Evolutionary conservation across 2,113 vertebrate genomes (phyloP).

Genomic region (Bos indicus): DNA sequence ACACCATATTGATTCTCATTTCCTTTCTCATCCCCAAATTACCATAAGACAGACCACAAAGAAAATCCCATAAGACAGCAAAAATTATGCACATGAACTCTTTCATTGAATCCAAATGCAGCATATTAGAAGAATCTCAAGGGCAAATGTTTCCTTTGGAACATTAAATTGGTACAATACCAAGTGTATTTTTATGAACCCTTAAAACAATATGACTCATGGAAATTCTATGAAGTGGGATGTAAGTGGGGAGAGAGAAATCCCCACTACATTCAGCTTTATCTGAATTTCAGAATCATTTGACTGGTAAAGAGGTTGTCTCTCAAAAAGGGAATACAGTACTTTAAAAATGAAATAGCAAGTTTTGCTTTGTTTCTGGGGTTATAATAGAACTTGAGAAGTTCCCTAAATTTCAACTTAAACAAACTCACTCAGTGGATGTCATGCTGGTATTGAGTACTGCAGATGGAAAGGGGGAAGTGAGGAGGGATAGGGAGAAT

Average conservation of each 20-base stretch:
- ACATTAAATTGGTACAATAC: slow-evolving; percentile 11
- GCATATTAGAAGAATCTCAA: neutral
- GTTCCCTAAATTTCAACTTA: neutral
- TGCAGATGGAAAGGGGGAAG: neutral
- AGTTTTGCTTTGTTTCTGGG: neutral
- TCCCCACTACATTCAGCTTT: neutral
- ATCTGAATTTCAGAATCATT: slow-evolving; percentile 21
- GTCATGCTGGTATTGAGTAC: neutral
- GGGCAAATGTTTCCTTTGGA: slow-evolving; percentile 42
- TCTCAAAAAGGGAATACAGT: neutral
- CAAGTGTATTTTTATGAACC: neutral
- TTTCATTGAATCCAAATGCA: slow-evolving; percentile 27
- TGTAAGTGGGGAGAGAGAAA: neutral
- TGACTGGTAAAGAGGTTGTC: neutral
- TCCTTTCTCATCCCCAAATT: slow-evolving; percentile 42
- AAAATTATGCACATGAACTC: slow-evolving; percentile 22
- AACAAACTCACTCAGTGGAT: neutral
- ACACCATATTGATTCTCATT: slow-evolving; percentile 36
- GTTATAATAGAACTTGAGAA: slow-evolving; percentile 17
- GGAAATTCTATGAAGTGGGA: neutral
- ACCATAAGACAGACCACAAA: slow-evolving; percentile 24
- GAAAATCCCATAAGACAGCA: slow-evolving; percentile 12
- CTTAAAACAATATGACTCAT: slow-evolving; percentile 25
- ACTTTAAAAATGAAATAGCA: neutral
- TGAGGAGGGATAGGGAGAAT: neutral